Evolutionary conservation across 2,797 vertebrate genomes (phyloP), one percentile per base, ranked within the genome.

Genomic region (Hippopotamyrus pictus): DNA sequence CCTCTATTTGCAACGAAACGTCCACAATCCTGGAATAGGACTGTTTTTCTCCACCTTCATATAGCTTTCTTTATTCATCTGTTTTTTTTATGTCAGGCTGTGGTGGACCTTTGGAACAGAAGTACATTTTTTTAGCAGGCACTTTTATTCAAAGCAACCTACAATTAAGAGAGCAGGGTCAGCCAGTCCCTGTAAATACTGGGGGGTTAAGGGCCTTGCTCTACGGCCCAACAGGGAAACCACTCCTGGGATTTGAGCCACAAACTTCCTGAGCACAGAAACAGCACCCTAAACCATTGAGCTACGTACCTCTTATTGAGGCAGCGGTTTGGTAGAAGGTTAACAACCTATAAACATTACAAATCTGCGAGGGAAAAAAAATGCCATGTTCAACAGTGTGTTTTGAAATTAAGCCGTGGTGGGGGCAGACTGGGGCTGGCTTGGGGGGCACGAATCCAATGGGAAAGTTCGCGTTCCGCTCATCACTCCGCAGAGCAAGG

Each of bases 11-110:
- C 51, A 25, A 46, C 48, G 37, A 88, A 46, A 19, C 3, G 19
- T 50, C 46, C 8, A 65, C 41, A 14, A 9, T 25, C 51, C 69
- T 69, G 33, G 59, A 25, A 48, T 94, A 93, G 94, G 25, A 0
- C 29, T 14, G 5, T 87, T 59, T 59, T 87, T 57, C 48, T 29
- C 22, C 2, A 44, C 19, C 53, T 41, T 87, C 19, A 87, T 37
- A 87, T 8, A 59, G 14, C 7, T 53, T 57, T 37, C 37, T n/a
- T 46, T 79, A 44, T 44, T 59, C 33, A 8, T 50, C 1, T 37
- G 7, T 7, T 57, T 33, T 50, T 46, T 33, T 37, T 29, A 62
- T 62, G 22, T 65, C 9, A 85, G n/a, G 3, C 12, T 57, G 17
- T 44, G 37, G 22, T 53, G 25, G 25, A 3, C 48, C 48, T 37